A percentile compares a stretch with the other conserved stretches of the same genome.
phyloP scores from a whole-genome alignment of 2,888 invertebrate species.

The Prosapia bicincta region DNA sequence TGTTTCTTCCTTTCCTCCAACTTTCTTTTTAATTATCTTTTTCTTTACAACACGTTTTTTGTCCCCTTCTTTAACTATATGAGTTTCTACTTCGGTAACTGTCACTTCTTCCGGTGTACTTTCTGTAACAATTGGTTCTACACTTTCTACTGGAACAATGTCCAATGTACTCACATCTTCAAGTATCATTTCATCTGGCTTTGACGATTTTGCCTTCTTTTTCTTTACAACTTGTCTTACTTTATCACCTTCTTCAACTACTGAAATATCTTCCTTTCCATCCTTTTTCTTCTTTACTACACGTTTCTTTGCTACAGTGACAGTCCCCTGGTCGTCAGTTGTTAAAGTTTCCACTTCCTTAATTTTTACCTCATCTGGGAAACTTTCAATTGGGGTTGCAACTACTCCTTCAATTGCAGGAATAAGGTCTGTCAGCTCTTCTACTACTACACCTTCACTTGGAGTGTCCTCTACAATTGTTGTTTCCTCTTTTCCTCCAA shows the following conservation, averaged over 20 bases:
- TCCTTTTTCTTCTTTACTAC: conserved; percentile 24
- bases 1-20: conserved; percentile 32
- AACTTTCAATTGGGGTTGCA: conserved; percentile 36
- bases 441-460: conserved; percentile 20
- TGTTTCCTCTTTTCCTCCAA: conserved; percentile 32
- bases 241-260: conserved; percentile 25
- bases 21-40: conserved; percentile 25
- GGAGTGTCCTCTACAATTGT: conserved; percentile 22
- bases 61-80: conserved; percentile 21
- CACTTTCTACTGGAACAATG: conserved; percentile 35
- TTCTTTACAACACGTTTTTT: conserved; percentile 13
- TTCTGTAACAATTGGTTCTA: conserved; percentile 38
- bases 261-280: conserved; percentile 29
- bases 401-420: conserved; percentile 15
- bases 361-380: conserved; percentile 16
- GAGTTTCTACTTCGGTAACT: conserved; percentile 40
- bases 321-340: conserved; percentile 20
- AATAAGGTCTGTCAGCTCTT: conserved; percentile 19
- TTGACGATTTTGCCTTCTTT: not conserved
- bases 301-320: conserved; percentile 23
- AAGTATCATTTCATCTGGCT: not conserved
- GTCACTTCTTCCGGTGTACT: conserved; percentile 46
- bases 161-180: conserved; percentile 7
- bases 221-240: conserved; percentile 41
- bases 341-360: conserved; percentile 10